Conservation (phyloP, 2,888 invertebrate genomes). For the Salpingus planirostris region DNA sequence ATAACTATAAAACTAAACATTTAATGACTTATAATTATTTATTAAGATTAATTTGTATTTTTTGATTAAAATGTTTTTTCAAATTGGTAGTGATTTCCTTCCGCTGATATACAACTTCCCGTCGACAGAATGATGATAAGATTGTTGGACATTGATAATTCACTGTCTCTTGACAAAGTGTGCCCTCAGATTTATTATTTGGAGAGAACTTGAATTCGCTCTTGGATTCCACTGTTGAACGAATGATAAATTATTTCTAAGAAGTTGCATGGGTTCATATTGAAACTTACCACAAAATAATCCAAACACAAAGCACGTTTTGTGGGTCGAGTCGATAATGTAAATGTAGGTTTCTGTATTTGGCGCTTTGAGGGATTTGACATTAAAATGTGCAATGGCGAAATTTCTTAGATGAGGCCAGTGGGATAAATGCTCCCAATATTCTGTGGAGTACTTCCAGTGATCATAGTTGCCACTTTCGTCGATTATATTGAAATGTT, state of each 20-base stretch:
- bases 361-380: too few relatives aligned
- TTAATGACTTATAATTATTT: too few relatives aligned
- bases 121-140: conserved; percentile 47
- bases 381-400: conserved; percentile 50
- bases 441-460: conserved; percentile 60
- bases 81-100: conserved; percentile 36
- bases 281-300: conserved; percentile 52
- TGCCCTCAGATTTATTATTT: conserved; percentile 28
- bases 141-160: conserved; percentile 56
- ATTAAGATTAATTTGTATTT: neutral
- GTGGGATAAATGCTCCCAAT: conserved; percentile 55
- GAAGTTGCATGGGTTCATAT: too few relatives aligned
- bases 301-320: conserved; percentile 52
- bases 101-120: conserved; percentile 45
- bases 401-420: conserved; percentile 54
- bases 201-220: conserved; percentile 55
- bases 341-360: conserved; percentile 41
- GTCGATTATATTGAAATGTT: conserved; percentile 51
- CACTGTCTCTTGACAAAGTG: conserved; percentile 48
- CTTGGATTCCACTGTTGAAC: conserved; percentile 53
- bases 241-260: too few relatives aligned
- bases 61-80: conserved; percentile 29
- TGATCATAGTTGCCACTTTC: conserved; percentile 59
- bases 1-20: too few relatives aligned
- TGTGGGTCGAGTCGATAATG: conserved; percentile 52